Base-by-base conservation (phyloP, 2,797 vertebrate genomes). In the Cirrhinus mrigala region DNA sequence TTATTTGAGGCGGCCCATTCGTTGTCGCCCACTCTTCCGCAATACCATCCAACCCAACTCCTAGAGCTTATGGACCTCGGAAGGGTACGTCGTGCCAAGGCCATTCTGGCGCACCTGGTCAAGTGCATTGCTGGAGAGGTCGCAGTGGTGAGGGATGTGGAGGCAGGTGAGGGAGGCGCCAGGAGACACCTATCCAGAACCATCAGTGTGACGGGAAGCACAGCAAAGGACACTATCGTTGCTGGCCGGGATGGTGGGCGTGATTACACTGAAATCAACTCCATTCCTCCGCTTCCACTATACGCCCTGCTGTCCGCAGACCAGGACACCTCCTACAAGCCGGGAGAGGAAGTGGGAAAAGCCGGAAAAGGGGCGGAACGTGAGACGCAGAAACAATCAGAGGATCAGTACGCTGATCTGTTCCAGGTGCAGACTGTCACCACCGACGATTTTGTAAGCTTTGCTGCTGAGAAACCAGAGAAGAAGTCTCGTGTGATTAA, bases 41-140 rank as follows among this genome's bases (percentile, higher is more conserved):
- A 99, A 89, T 99, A 99, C 92, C 98, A 99, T 90, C 98, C 98
- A 73, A 99, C 98, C 1, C 98, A 99, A 81, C 94, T 99, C 64
- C 90, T 99, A 82, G 98, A 99, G 91, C 94, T 99, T 87, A 99
- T 99, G 98, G 98, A 99, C 89, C 93, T 99, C 88, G 98, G 98
- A 73, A 98, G 97, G 92, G 97, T 99, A 90, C 96, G 98, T 50
- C 94, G 98, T 71, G 98, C 98, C 81, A 99, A 99, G 96, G 98
- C 98, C 89, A 99, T 99, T 87, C 95, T 99, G 0, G 97, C 98
- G 0, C 98, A 99, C 91, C 95, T 99, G 92, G 98, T 99, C 9
- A 99, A 99, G 90, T 99, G 98, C 83, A 98, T 99, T 22, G 98
- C 98, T 0, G 98, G 98, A 22, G 98, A 99, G 93, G 98, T 99